Conservation (phyloP, 2,888 invertebrate genomes). For the Caenorhabditis sp. region DNA sequence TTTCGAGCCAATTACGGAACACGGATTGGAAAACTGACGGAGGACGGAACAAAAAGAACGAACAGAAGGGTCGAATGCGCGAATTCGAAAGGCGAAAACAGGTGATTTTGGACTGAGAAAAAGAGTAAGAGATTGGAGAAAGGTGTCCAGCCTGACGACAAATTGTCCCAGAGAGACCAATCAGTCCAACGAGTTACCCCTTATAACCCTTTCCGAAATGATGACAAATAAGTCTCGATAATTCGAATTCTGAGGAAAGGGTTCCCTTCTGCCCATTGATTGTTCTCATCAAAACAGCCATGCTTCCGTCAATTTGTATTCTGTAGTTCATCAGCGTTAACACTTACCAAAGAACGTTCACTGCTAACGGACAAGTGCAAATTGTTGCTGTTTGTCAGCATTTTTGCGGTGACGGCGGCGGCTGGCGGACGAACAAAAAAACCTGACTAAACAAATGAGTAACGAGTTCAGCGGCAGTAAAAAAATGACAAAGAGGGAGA, state of each 20-base stretch:
- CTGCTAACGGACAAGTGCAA: neutral
- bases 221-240: too few species aligned
- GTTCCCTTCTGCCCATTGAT: neutral
- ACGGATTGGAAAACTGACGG: neutral
- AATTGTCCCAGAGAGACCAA: too few species aligned
- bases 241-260: neutral
- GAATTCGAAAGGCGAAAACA: too few species aligned
- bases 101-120: too few species aligned
- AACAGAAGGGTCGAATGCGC: too few species aligned
- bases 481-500: neutral
- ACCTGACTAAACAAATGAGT: neutral
- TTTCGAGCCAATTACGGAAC: neutral
- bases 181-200: too few species aligned
- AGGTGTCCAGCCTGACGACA: too few species aligned
- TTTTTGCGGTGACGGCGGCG: neutral
- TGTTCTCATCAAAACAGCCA: neutral
- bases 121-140: too few species aligned
- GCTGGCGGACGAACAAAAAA: neutral
- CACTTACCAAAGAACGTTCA: constrained; percentile 22
- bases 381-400: constrained; percentile 22
- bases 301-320: neutral
- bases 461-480: constrained; percentile 3
- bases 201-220: too few species aligned
- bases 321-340: constrained; percentile 14
- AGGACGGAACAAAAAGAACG: too few species aligned